Evolutionary conservation across 2,113 vertebrate species (phyloP).

Genomic region (Pollimyrus isidori): DNA sequence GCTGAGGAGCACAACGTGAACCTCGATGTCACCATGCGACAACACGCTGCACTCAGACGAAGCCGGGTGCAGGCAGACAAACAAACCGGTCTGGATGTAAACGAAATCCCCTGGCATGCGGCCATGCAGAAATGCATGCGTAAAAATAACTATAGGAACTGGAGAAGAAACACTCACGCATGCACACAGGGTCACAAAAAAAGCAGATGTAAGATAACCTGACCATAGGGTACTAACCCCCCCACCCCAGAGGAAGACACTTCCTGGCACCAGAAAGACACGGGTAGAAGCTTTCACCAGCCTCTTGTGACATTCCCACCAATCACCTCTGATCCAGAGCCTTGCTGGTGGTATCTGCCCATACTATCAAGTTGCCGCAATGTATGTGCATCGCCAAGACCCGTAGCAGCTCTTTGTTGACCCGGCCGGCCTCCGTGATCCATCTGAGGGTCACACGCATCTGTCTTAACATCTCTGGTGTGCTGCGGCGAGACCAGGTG

Average conservation of each 20-base stretch:
- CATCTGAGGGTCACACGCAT: not conserved
- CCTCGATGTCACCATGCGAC: not conserved
- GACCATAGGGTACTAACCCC: not conserved
- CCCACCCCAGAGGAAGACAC: not conserved
- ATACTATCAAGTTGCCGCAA: not conserved
- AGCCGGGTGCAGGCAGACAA: not conserved
- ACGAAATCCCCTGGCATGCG: constrained; percentile 22
- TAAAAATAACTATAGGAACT: not conserved
- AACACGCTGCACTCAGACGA: not conserved
- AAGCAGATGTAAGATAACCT: constrained; percentile 26
- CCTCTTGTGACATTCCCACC: not conserved
- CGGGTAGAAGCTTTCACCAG: not conserved
- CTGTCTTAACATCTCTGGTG: not conserved
- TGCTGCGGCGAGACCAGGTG: not conserved
- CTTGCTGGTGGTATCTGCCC: not conserved
- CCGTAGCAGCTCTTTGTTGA: not conserved
- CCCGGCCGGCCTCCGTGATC: not conserved
- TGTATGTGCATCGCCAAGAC: not conserved
- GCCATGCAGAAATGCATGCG: not conserved
- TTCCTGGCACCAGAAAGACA: not conserved
- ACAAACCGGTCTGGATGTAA: not conserved
- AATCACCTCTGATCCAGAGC: not conserved
- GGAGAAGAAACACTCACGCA: constrained; percentile 9
- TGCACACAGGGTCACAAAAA: constrained; percentile 14
- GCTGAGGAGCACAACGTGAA: not conserved